Base-by-base conservation (phyloP, 2,797 vertebrate species). In the Gymnoscopelus microlampas region DNA sequence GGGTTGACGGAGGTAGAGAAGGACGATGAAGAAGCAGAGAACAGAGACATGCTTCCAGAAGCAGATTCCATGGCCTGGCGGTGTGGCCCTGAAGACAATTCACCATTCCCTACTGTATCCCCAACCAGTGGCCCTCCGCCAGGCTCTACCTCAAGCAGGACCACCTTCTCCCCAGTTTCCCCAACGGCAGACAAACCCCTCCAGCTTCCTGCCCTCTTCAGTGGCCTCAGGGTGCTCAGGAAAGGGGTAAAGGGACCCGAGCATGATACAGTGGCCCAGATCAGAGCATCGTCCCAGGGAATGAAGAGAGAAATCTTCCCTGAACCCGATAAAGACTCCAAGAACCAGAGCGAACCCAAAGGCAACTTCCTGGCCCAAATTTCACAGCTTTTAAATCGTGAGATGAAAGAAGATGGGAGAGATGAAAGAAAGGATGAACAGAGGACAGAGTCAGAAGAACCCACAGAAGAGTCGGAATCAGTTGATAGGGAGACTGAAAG, bases 321-420 rank as follows among this genome's bases (percentile, higher is more conserved):
- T 3, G 85, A 83, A n/a, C 53, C 56, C 6, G n/a, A 56, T 65
- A 56, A 29, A 84, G 85, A 88, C 0, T 11, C 44, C 10, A 81
- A 79, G 70, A 91, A 78, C 59, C 82, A 91, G 11, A 19, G 78
- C 53, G 93, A 94, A 57, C 73, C 14, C 2, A 95, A 93, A 81
- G 94, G 93, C 50, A 86, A 88, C 78, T 92, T 98, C 71, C 84
- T 97, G 83, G 94, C 96, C 70, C 97, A 98, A 4, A 94, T 98
- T 32, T 96, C 95, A 0, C 95, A 96, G 74, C 87, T 98, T 19
- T 88, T 98, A 73, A 95, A 79, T 83, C 88, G 94, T 68, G 95
- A 80, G 13, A 39, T 56, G 8, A 51, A 13, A 11, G 12, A 6
- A 2, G 60, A 29, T 29, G 72, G 26, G 0, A 91, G 83, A 80